Evolutionary conservation across 2,113 vertebrate species (phyloP), one percentile per base, ranked within the genome.

Genomic region (Pluvianellus socialis): DNA sequence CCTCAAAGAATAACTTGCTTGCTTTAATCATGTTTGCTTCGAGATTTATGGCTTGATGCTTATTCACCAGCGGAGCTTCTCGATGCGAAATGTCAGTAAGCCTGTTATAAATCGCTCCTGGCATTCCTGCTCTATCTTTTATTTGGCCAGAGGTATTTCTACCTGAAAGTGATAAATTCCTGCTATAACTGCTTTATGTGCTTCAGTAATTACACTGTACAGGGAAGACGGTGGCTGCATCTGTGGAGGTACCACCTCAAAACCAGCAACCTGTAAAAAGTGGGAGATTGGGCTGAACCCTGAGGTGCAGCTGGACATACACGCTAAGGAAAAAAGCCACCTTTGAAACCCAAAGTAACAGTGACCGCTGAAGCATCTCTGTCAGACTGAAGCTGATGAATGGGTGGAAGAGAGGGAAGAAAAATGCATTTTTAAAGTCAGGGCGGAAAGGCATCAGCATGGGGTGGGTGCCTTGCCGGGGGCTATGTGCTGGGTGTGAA

Each of bases 151-250:
- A 94, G 97, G 96, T 98, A 97, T 98, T 98, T 97, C 96, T 95
- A 98, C 98, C 97, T 98, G 98, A 98, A 98, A 98, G 97, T 98
- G 98, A 98, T 98, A 98, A 98, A 98, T 98, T 97, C 95, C 96
- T 96, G 95, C 97, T 98, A 74, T 98, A 98, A 98, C 97, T 56
- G 68, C 95, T 98, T 98, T 98, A 98, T 97, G 97, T 96, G 98
- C 98, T 98, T 97, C 98, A 98, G 97, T 98, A 98, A 98, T 98
- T 98, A 98, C 68, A 96, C 94, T 77, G 90, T 91, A 96, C 52
- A 45, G 93, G 96, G 95, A 89, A 90, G 88, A 92, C 3, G 1
- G 28, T 66, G 55, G 89, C 80, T 94, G 94, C 10, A 3, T 87
- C 88, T 94, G 21, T n/a, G 62, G 59, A 97, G 91, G 93, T 86